Evolutionary conservation across 2,797 vertebrate species (phyloP), one percentile per base, ranked within the genome.

Genomic region (Erethizon dorsatum): DNA sequence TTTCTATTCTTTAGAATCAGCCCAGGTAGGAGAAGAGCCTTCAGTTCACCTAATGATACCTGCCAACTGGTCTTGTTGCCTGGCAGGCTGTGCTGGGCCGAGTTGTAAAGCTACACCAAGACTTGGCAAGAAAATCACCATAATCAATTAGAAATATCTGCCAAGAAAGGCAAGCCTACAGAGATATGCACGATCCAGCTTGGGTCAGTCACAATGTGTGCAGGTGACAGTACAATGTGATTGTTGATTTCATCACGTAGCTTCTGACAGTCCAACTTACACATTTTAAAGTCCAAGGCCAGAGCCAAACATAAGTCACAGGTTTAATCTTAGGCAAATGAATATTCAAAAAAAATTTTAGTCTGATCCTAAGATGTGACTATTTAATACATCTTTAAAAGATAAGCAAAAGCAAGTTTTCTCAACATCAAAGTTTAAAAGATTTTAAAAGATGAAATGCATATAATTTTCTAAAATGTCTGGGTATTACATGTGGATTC

Each of bases 381-480:
- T 54, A 37, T 52, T 93, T 84, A 85, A 57, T 2, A 37, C 15
- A 77, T 67, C 4, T 89, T 86, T 67, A 84, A 95, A 90, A 57
- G 22, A 82, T 1, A 80, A 45, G 14, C 61, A 28, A 84, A 80
- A 83, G 31, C 4, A 86, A 57, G 24, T 61, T 90, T 96, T 50
- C 71, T 95, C 52, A 97, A 90, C 17, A 45, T 61, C 6, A n/a
- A 88, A 88, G 15, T 18, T 56, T 45, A 90, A 95, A 90, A 57
- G 52, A 2, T 33, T 92, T 80, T 84, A 41, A 94, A 84, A 83
- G 22, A 65, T 91, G 2, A 93, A 90, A 61, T 50, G 22, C 18
- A 45, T 12, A 2, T 14, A 61, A 50, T 71, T 73, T 93, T 86
- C 45, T 82, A 50, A 96, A 41, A 0, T 77, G 26, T 47, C 47